Base-by-base conservation (phyloP, 2,797 vertebrate species). In the Myioborus miniatus region DNA sequence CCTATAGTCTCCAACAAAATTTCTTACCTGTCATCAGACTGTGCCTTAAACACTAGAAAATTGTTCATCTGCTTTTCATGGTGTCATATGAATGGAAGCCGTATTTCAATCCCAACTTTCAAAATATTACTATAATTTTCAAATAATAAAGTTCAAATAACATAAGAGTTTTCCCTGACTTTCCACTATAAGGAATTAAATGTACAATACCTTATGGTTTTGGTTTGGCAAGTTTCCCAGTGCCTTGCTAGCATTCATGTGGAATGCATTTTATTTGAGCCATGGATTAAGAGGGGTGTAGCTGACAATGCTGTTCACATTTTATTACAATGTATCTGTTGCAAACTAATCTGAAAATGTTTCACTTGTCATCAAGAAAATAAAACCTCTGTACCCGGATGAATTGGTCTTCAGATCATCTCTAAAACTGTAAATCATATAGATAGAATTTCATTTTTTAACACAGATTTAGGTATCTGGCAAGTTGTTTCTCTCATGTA, bases 261-360 rank as follows among this genome's bases (percentile, higher is more conserved):
- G 70, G 90, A 95, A 93, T 67, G 21, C 12, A 63, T 92, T 95
- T 91, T 78, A 85, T 90, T 68, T 77, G 43, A 95, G 62, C 49
- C 29, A n/a, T 27, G 50, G 68, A 87, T 92, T 94, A 87, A 88
- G 62, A 80, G 46, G 37, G 13, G 18, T 85, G 69, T 69, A 96
- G 19, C 47, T 93, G 92, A 89, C 83, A 81, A 44, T 41, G 64
- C 30, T 83, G 15, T 64, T 21, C 68, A 69, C 30, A 58, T 89
- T 94, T 90, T 91, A 80, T 83, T 46, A 39, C 24, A 68, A 62
- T 41, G 12, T 87, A 93, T 87, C 65, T 77, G 15, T 23, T 92
- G 41, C 53, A 90, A 93, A 75, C 64, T 65, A 78, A 83, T 89
- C 52, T 74, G 90, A 87, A 89, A 94, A 87, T 56, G 11, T 83